Evolutionary conservation across 2,888 invertebrate genomes (phyloP).

Genomic region (Caenorhabditis sp.): DNA sequence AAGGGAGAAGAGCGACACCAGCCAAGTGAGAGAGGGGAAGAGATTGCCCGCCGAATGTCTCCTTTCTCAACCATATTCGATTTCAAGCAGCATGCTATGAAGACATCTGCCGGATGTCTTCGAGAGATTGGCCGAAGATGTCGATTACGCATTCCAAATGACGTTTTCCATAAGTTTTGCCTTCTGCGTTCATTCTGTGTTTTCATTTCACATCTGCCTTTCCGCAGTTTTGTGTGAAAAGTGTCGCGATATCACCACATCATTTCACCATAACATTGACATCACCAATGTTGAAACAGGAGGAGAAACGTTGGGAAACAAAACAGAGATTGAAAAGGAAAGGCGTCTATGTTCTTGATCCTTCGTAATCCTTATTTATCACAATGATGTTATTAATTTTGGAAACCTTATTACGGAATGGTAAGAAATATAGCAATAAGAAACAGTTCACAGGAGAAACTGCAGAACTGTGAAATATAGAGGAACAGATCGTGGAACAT

Average conservation of each 20-base stretch:
- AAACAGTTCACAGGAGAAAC: too few relatives aligned
- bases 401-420: too few relatives aligned
- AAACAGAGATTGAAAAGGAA: background rate
- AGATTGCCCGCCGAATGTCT: conserved; percentile 34
- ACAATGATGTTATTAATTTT: background rate
- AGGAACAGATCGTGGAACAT: background rate
- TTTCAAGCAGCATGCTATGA: conserved; percentile 51
- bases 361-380: background rate
- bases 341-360: background rate
- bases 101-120: conserved; percentile 32
- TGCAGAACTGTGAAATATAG: background rate
- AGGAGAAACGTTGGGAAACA: background rate
- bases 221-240: conserved; percentile 27
- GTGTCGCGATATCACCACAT: conserved; percentile 45
- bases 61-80: conserved; percentile 63
- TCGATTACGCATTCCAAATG: conserved; percentile 53
- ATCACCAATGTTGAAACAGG: conserved; percentile 6
- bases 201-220: background rate
- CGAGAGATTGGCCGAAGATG: conserved; percentile 50
- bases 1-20: conserved; percentile 10
- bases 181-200: background rate
- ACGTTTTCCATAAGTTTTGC: conserved; percentile 46
- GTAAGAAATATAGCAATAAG: too few relatives aligned
- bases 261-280: conserved; percentile 18
- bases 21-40: too few relatives aligned